Base-by-base conservation (phyloP, 2,888 invertebrate species). In the Steromphala cineraria region DNA sequence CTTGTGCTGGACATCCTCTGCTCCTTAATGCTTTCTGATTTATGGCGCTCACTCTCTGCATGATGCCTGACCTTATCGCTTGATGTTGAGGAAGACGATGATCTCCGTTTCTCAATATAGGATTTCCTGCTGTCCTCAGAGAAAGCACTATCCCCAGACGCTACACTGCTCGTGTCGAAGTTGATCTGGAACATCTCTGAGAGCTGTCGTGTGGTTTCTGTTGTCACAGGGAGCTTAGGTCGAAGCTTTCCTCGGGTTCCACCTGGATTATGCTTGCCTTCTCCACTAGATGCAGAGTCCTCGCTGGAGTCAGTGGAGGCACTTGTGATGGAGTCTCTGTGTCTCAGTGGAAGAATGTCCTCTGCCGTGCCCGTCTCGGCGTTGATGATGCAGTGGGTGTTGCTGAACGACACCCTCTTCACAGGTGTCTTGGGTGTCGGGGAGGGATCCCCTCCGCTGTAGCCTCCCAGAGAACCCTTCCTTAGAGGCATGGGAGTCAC, bases 351-450 rank as follows among this genome's bases (percentile, higher is more conserved):
- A 19, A 87, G 80, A 24, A 89, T 81, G 79, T 90, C 89, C 80
- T 89, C 89, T 2, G 88, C 86, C 0, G 81, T 55, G 28, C 62
- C 10, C 5, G 84, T 84, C 78, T 90, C 90, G 10, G 86, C 86
- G 79, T 89, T 88, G 53, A 90, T 91, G 53, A 91, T 89, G 81
- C 90, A 88, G 80, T 89, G 90, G 17, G 90, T 91, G 75, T 88
- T 90, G 81, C 91, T 91, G 82, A 91, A 91, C 53, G 91, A 91
- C 21, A 91, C 91, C 40, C 91, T 88, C 81, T 91, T 91, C 17
- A 90, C 89, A 19, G 90, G 90, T 1, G 87, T 86, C 82, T 88
- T 90, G 13, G 76, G 76, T 46, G 81, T 81, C 2, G 80, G 80
- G 17, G 75, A 40, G 1, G 75, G 52, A 24, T 75, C 75, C 21